Conservation (phyloP, 2,113 vertebrate species). For the Podocnemis expansa region DNA sequence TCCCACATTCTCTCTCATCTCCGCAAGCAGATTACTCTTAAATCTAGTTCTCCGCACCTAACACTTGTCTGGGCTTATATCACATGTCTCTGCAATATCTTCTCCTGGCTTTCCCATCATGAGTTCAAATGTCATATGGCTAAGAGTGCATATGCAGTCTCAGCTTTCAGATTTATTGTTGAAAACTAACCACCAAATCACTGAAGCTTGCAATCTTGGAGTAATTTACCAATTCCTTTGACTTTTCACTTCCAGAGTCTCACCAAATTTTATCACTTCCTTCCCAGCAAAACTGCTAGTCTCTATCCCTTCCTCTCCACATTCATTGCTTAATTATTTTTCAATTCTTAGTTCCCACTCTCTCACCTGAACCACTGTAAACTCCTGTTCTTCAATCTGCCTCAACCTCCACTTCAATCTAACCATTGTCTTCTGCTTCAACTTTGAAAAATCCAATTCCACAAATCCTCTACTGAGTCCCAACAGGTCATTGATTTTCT, state of each 20-base stretch:
- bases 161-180: not conserved
- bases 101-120: not conserved
- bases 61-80: not conserved
- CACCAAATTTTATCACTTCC: not conserved
- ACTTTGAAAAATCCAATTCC: not conserved
- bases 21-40: not conserved
- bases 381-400: not conserved
- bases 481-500: constrained; percentile 1
- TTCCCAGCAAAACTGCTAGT: not conserved
- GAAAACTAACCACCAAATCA: not conserved
- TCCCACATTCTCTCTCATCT: not conserved
- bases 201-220: accelerated
- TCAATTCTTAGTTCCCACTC: not conserved
- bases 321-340: not conserved
- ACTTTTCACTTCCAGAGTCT: not conserved
- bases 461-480: not conserved
- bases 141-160: not conserved
- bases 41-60: not conserved
- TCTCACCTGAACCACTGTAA: not conserved
- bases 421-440: not conserved
- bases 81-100: not conserved
- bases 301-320: not conserved
- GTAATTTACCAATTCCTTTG: not conserved
- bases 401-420: not conserved
- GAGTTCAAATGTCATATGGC: not conserved